Evolutionary conservation across 23 tunicate genomes (phyloP).

Genomic region (Oikopleura vanhoeffeni): DNA sequence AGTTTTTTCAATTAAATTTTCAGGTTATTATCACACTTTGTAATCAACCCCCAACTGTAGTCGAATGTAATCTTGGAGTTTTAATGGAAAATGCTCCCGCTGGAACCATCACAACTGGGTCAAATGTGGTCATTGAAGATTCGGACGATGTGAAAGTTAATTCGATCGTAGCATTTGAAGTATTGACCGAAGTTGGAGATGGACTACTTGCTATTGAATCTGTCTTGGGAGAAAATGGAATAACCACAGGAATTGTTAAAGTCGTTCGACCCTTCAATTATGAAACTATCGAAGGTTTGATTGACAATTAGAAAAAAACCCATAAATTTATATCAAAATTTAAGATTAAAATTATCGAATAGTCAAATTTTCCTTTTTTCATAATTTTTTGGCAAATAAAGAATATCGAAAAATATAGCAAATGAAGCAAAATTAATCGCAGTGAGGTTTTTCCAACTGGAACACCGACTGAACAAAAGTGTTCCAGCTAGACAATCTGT

Average conservation of each 20-base stretch:
- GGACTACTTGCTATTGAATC: not conserved
- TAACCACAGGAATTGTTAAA: not conserved
- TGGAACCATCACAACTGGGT: not conserved
- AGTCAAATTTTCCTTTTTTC: too few species aligned
- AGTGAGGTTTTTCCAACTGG: too few species aligned
- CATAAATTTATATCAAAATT: too few species aligned
- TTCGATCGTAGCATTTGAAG: not conserved
- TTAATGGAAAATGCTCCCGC: not conserved
- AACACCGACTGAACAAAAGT: too few species aligned
- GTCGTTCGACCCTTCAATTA: not conserved
- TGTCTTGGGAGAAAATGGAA: not conserved
- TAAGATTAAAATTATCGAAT: too few species aligned
- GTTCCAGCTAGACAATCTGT: too few species aligned
- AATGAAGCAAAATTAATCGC: too few species aligned
- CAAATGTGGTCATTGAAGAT: not conserved
- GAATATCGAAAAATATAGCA: too few species aligned
- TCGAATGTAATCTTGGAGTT: not conserved
- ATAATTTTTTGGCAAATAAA: too few species aligned
- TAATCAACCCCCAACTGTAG: not conserved
- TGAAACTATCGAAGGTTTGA: not conserved
- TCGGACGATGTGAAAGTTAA: not conserved
- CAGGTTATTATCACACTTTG: not conserved
- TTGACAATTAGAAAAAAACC: too few species aligned
- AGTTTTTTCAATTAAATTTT: not conserved
- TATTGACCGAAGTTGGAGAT: not conserved